These are phyloP conservation scores for Macropis europaea DNA, from an alignment of 2,888 invertebrate genomes.

Conservation along the genomic window DNA sequence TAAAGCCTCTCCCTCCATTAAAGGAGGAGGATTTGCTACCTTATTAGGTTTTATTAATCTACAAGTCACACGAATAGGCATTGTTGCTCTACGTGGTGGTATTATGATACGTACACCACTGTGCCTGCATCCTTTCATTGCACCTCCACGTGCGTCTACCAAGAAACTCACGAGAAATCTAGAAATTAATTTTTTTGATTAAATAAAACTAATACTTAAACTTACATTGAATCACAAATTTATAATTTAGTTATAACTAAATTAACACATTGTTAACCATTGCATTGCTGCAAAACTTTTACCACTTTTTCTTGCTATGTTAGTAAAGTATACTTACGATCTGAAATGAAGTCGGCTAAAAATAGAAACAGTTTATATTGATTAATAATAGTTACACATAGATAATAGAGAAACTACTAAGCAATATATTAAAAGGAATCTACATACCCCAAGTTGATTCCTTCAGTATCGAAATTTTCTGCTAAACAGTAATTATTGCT, in stretches of 20 bases:
- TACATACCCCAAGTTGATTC: conserved; percentile 72
- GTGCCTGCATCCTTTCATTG: conserved; percentile 99
- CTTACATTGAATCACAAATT: too few species aligned
- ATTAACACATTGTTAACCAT: too few species aligned
- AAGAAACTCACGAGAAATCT: conserved; percentile 99
- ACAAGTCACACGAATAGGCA: conserved; percentile 98
- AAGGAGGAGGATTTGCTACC: conserved; percentile 93
- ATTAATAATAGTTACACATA: background rate
- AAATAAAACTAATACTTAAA: background rate
- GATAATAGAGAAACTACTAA: background rate
- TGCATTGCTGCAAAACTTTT: too few species aligned
- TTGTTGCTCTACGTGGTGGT: conserved; percentile 96
- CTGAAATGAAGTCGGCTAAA: conserved; percentile 74
- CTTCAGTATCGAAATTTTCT: conserved; percentile 77
- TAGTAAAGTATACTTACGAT: conserved; percentile 72
- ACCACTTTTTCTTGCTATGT: background rate
- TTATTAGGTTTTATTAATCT: conserved; percentile 90
- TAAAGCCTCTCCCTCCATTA: conserved; percentile 99
- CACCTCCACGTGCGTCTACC: conserved; percentile 99
- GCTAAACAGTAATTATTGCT: conserved; percentile 78
- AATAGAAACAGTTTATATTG: conserved; percentile 35
- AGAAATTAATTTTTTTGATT: background rate
- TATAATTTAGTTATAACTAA: too few species aligned
- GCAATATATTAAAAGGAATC: background rate
- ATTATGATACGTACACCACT: conserved; percentile 98